Evolutionary conservation across 2,888 invertebrate species (phyloP).

Genomic region (Molorchus minor): DNA sequence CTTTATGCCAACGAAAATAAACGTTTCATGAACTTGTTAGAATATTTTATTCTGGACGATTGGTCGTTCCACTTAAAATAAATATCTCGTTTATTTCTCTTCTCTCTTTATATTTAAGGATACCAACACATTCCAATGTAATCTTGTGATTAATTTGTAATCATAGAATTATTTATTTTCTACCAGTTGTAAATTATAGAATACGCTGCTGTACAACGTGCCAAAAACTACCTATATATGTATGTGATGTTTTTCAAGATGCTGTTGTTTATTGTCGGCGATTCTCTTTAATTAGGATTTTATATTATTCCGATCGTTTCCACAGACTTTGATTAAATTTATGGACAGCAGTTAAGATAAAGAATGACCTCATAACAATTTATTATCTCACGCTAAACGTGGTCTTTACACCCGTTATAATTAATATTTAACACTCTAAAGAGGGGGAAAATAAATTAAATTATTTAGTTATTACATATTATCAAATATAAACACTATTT

Average conservation of each 20-base stretch:
- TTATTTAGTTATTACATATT: conserved; percentile 25
- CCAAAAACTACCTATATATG: conserved; percentile 18
- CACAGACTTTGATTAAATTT: conserved; percentile 12
- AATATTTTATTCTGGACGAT: background rate
- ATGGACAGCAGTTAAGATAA: conserved; percentile 19
- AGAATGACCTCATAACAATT: conserved; percentile 34
- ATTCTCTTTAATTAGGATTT: conserved; percentile 20
- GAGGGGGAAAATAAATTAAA: conserved; percentile 22
- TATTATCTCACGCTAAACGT: conserved; percentile 32
- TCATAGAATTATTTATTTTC: conserved; percentile 17
- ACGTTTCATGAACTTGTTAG: too few species aligned
- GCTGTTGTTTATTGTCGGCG: conserved; percentile 27
- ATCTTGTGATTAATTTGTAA: conserved; percentile 23
- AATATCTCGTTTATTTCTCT: too few species aligned
- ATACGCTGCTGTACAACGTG: conserved; percentile 1
- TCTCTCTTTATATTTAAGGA: too few species aligned
- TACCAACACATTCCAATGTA: conserved; percentile 8
- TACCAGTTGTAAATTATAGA: conserved; percentile 7
- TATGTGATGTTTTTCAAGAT: background rate
- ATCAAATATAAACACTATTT: conserved; percentile 23
- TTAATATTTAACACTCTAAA: conserved; percentile 52
- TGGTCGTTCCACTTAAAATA: background rate
- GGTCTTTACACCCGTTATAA: conserved; percentile 54
- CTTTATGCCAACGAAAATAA: too few species aligned
- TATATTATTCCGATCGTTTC: conserved; percentile 3